Base-by-base conservation (phyloP, 2,113 vertebrate genomes). In the Murina feae region DNA sequence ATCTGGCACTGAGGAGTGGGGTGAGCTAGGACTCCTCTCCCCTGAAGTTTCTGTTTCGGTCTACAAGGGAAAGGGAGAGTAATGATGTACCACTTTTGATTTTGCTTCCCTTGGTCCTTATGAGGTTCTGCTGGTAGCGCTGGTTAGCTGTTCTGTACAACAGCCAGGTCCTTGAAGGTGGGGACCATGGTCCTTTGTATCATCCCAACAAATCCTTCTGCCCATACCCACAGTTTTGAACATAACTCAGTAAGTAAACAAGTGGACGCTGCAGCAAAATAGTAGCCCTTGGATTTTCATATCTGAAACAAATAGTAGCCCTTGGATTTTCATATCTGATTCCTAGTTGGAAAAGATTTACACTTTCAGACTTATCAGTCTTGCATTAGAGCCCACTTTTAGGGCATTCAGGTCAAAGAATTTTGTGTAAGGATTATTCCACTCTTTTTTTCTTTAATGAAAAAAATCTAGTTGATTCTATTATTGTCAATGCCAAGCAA, bases 11-110 rank as follows among this genome's bases (percentile, higher is more conserved):
- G 97, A 1, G 97, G 97, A 69, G 51, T 72, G 37, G 71, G 39
- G 51, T 98, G 98, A 44, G 95, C 94, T 51, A 98, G 90, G 93
- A 99, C 44, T 14, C 42, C 86, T 93, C 86, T 98, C 47, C 98
- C 98, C 8, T 89, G 44, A 35, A 89, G 87, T 21, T 98, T 55
- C 1, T 96, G 81, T 75, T 89, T 97, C 42, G 97, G 96, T 97
- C 98, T 98, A 97, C 72, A 97, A 98, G 86, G 58, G 25, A 49
- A 55, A 58, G 72, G 25, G 71, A 95, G 65, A 90, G 51, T 23
- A 30, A 75, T 55, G 21, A 32, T 7, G 1, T 0, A 5, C 23
- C 28, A 10, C 20, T 28, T 51, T 18, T 5, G 30, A 28, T 37
- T 39, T 81, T 53, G 60, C 55, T 39, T 74, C 44, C 47, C 60